A percentile compares a stretch with the other conserved stretches of the same genome.
Evolutionary conservation across 2,113 vertebrate genomes (phyloP).

Genomic region (Australoheros scitulus): DNA sequence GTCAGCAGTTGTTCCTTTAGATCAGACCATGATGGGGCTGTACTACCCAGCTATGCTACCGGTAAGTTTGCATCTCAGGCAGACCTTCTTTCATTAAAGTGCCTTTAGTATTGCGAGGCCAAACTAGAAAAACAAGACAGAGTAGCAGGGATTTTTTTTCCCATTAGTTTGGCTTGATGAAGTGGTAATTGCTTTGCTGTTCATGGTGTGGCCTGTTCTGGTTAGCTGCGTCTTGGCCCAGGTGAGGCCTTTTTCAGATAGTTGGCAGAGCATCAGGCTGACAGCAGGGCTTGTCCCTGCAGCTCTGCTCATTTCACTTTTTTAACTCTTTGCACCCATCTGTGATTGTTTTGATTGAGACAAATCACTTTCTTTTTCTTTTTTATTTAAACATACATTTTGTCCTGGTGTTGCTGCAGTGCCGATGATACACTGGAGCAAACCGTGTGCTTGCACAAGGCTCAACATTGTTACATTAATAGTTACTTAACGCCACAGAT

Average conservation of each 20-base stretch:
- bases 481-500: background rate
- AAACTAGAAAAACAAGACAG: background rate
- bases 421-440: too few species aligned
- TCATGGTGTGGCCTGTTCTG: constrained; percentile 37
- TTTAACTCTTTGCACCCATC: constrained; percentile 37
- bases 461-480: background rate
- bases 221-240: constrained; percentile 51
- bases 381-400: background rate
- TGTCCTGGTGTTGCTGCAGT: background rate
- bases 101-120: background rate
- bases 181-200: constrained; percentile 12
- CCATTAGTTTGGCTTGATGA: background rate
- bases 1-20: constrained; percentile 61
- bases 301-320: constrained; percentile 48
- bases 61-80: constrained; percentile 66
- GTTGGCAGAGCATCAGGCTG: constrained; percentile 59
- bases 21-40: constrained; percentile 80
- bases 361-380: background rate
- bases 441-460: background rate
- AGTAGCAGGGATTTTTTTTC: background rate
- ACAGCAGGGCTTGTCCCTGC: constrained; percentile 58
- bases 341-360: background rate
- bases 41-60: constrained; percentile 75
- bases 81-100: constrained; percentile 11
- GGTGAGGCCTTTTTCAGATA: constrained; percentile 71